Conservation (phyloP, 2,113 vertebrate genomes). For the Nibea albiflora region DNA sequence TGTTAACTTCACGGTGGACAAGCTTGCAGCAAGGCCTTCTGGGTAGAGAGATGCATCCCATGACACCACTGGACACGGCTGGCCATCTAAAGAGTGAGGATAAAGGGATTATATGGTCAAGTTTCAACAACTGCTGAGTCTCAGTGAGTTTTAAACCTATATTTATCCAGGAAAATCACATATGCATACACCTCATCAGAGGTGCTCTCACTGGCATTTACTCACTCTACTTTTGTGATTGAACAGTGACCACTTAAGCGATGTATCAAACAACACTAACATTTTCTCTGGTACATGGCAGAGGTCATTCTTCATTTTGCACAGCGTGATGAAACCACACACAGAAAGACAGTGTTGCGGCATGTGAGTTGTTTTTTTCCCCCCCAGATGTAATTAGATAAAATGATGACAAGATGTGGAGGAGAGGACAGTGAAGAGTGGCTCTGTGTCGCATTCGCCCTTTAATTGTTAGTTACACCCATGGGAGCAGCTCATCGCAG, state of each 20-base stretch:
- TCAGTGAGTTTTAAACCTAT: slow-evolving; percentile 17
- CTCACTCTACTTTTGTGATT: background rate
- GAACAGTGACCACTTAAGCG: background rate
- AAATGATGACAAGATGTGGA: background rate
- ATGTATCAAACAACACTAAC: background rate
- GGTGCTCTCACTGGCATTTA: background rate
- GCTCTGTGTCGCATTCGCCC: background rate
- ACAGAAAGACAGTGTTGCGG: background rate
- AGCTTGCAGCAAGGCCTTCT: slow-evolving; percentile 80
- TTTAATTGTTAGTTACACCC: background rate
- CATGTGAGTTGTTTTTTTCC: background rate
- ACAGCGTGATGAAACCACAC: background rate
- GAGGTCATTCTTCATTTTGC: background rate
- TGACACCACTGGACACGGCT: slow-evolving; percentile 87
- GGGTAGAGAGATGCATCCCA: slow-evolving; percentile 90
- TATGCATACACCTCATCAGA: background rate
- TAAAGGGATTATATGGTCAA: slow-evolving; percentile 22
- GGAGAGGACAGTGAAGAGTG: background rate
- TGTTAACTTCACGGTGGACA: slow-evolving; percentile 85
- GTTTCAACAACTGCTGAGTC: slow-evolving; percentile 29
- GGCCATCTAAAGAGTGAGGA: slow-evolving; percentile 81
- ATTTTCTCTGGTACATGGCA: background rate
- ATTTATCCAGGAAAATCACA: slow-evolving; percentile 13
- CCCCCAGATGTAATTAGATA: background rate
- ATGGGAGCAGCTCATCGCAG: background rate